Percentiles rank a stretch among this genome's conserved stretches.
Conservation (phyloP, 2,113 vertebrate genomes). For the Hydrochoerus hydrochaeris region DNA sequence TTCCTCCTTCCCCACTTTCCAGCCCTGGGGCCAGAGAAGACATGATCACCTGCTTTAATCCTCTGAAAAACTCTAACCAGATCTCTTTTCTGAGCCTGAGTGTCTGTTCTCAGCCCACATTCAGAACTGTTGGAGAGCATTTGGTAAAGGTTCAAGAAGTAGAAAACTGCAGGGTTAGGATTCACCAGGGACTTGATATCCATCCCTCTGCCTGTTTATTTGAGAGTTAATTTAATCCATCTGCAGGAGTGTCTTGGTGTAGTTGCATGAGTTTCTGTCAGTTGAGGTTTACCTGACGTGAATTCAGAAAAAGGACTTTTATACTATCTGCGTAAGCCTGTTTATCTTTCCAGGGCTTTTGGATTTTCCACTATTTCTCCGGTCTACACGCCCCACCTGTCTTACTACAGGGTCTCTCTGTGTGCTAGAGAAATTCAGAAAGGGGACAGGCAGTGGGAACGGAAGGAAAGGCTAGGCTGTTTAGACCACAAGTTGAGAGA, state of each 20-base stretch:
- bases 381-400: constrained; percentile 81
- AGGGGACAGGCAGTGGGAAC: not conserved
- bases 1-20: not conserved
- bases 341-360: constrained; percentile 88
- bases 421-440: constrained; percentile 68
- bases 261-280: constrained; percentile 86
- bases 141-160: constrained; percentile 54
- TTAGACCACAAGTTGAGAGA: constrained; percentile 65
- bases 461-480: constrained; percentile 61
- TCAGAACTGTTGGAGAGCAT: not conserved
- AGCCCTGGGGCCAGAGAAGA: not conserved
- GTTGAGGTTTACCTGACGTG: constrained; percentile 86
- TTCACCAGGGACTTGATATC: constrained; percentile 78
- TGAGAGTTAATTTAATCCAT: constrained; percentile 86
- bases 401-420: constrained; percentile 84
- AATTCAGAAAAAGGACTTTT: constrained; percentile 88
- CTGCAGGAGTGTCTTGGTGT: constrained; percentile 82
- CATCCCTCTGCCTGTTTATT: constrained; percentile 80
- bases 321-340: constrained; percentile 85
- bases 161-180: constrained; percentile 75
- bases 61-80: not conserved
- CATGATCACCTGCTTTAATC: constrained; percentile 26
- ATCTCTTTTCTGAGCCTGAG: not conserved
- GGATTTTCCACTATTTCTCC: constrained; percentile 87
- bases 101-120: not conserved